Conservation (phyloP, 1,140 invertebrate genomes). For the Plodia interpunctella region DNA sequence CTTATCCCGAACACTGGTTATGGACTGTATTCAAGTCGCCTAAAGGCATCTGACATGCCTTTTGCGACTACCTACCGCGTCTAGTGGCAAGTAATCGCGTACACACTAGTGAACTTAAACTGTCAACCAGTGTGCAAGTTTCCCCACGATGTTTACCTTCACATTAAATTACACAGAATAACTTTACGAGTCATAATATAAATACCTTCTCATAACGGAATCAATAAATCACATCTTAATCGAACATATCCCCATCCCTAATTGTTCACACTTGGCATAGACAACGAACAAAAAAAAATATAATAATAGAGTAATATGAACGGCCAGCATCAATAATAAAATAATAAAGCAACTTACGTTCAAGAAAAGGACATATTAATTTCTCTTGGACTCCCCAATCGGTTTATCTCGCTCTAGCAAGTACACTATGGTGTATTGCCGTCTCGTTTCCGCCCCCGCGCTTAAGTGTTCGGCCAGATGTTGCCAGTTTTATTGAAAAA, state of each 20-base stretch:
- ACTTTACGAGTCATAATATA: too few species aligned
- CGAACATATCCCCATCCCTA: constrained; percentile 6
- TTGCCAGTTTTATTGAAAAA: constrained; percentile 70
- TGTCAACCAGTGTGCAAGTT: too few species aligned
- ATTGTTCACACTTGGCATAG: constrained; percentile 16
- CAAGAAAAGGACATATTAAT: constrained; percentile 71
- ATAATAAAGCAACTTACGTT: constrained; percentile 53
- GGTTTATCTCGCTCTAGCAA: constrained; percentile 31
- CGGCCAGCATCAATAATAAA: constrained; percentile 59
- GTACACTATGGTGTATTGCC: constrained; percentile 10
- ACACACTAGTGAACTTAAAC: too few species aligned
- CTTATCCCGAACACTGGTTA: too few species aligned
- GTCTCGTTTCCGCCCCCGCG: constrained; percentile 48
- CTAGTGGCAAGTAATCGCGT: too few species aligned
- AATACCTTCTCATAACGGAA: neutral
- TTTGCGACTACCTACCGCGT: too few species aligned
- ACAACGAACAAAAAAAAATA: constrained; percentile 38
- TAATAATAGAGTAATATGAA: constrained; percentile 54
- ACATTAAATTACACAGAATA: too few species aligned
- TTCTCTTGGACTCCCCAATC: constrained; percentile 37
- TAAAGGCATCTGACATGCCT: too few species aligned
- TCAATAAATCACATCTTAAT: constrained; percentile 3
- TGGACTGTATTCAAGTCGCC: too few species aligned
- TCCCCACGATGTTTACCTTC: too few species aligned
- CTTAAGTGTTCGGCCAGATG: constrained; percentile 66